Conservation (phyloP, 2,888 invertebrate species). For the Acleris cristana region DNA sequence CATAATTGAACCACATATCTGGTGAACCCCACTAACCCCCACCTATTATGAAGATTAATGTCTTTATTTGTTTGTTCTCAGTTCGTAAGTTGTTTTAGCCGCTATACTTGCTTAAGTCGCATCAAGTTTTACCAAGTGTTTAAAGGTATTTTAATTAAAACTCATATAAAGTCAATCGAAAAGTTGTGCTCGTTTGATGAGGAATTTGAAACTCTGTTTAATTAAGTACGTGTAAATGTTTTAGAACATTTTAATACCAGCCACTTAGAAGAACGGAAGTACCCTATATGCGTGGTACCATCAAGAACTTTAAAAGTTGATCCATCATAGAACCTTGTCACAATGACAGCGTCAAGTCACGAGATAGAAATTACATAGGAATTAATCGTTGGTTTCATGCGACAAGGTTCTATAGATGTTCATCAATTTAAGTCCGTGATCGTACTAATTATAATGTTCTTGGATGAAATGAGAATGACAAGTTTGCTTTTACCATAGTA, state of each 20-base stretch:
- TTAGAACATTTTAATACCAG: constrained; percentile 20
- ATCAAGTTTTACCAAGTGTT: constrained; percentile 21
- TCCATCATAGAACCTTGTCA: too few relatives aligned
- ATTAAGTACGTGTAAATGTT: constrained; percentile 28
- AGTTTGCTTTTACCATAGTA: background rate
- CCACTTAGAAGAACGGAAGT: background rate
- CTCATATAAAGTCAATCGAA: constrained; percentile 30
- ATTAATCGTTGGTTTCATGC: too few relatives aligned
- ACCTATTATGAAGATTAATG: constrained; percentile 31
- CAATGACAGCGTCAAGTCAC: too few relatives aligned
- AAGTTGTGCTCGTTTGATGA: constrained; percentile 29
- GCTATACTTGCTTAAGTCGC: constrained; percentile 11
- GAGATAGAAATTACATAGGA: too few relatives aligned
- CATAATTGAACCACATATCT: constrained; percentile 1
- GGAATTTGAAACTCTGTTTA: constrained; percentile 26
- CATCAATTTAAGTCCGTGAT: background rate
- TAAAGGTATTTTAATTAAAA: constrained; percentile 36
- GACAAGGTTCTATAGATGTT: too few relatives aligned
- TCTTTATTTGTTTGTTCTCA: constrained; percentile 29
- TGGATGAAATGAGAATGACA: constrained; percentile 20
- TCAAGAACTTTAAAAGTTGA: too few relatives aligned
- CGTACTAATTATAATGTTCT: constrained; percentile 9
- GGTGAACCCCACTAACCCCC: constrained; percentile 20
- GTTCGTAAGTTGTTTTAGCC: constrained; percentile 7
- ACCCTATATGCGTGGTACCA: background rate